Base-by-base conservation (phyloP, 2,797 vertebrate species). In the Anabacerthia variegaticeps region DNA sequence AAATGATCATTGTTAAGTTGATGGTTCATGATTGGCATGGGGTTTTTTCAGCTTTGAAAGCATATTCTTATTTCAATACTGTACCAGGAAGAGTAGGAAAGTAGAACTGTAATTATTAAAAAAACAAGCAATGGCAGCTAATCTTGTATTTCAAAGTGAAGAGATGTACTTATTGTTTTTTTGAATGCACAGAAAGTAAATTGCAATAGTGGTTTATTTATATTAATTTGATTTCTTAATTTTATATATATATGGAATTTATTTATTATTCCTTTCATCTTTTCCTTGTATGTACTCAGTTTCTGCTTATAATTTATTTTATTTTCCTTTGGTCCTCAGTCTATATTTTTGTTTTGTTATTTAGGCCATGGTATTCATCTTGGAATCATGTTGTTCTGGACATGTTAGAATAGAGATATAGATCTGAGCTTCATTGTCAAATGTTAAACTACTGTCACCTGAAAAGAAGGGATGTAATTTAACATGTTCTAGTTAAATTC, bases 381-480 rank as follows among this genome's bases (percentile, higher is more conserved):
- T 52, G 59, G 69, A 87, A 65, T 17, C 58, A 12, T 13, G 20
- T 68, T 74, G 62, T 27, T 87, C 26, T 75, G 74, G 43, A 54
- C 30, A 8, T 58, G 84, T 51, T 71, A 89, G 41, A 76, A 39
- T 34, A 89, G 34, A 48, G 18, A 71, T 92, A 51, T 21, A 92
- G 69, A 87, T 61, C 48, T 80, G 13, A 82, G 39, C 52, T 80
- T 74, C 37, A 24, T 16, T 74, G 58, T 85, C 68, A 95, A 89
- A 51, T 85, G 34, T 84, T 94, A 88, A 89, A 28, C 30, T 34
- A 51, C 37, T 67, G 43, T 73, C 37, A 61, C n/a, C 21, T 88
- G 46, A 94, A 95, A 95, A 93, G 37, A 95, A 93, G 79, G 36
- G 44, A 36, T 44, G 34, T 66, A 69, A 91, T 82, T 93, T 88